Conservation (phyloP, 92 coral and sea anemone species). For the Parazoanthus darwini region DNA sequence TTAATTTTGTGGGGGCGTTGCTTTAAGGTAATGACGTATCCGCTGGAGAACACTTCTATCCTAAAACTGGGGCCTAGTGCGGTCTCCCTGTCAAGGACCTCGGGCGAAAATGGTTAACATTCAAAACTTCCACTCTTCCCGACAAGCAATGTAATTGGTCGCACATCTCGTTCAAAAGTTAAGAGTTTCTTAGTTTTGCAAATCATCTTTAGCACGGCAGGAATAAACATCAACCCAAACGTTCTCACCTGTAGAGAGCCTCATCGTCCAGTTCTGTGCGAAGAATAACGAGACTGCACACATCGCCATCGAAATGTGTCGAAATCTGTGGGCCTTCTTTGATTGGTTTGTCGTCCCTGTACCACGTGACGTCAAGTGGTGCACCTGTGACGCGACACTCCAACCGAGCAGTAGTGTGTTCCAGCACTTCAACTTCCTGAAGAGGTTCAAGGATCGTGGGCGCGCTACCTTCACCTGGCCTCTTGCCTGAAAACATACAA, state of each 20-base stretch:
- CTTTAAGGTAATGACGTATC: too few relatives aligned
- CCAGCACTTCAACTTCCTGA: conserved; percentile 58
- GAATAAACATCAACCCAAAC: too few relatives aligned
- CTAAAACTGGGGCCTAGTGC: too few relatives aligned
- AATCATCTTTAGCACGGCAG: too few relatives aligned
- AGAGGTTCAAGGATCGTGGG: conserved; percentile 58
- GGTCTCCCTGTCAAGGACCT: too few relatives aligned
- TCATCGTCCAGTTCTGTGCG: conserved; percentile 72
- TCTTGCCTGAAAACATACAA: not conserved
- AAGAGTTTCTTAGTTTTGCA: too few relatives aligned
- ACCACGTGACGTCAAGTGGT: conserved; percentile 65
- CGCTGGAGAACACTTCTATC: too few relatives aligned
- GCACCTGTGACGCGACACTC: conserved; percentile 72
- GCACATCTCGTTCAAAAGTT: not conserved
- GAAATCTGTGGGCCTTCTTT: conserved; percentile 46
- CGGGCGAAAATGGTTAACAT: not conserved
- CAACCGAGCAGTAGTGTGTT: conserved; percentile 52
- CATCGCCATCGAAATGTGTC: conserved; percentile 49
- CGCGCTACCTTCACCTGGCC: conserved; percentile 38
- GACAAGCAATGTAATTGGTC: not conserved
- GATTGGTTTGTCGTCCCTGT: conserved; percentile 48
- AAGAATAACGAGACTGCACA: conserved; percentile 62
- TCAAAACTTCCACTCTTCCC: not conserved
- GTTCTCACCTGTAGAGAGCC: conserved; percentile 59
- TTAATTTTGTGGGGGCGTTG: too few relatives aligned